These are phyloP conservation scores for Ammospiza caudacuta DNA, from an alignment of 2,113 vertebrate species.

Conservation along the genomic window DNA sequence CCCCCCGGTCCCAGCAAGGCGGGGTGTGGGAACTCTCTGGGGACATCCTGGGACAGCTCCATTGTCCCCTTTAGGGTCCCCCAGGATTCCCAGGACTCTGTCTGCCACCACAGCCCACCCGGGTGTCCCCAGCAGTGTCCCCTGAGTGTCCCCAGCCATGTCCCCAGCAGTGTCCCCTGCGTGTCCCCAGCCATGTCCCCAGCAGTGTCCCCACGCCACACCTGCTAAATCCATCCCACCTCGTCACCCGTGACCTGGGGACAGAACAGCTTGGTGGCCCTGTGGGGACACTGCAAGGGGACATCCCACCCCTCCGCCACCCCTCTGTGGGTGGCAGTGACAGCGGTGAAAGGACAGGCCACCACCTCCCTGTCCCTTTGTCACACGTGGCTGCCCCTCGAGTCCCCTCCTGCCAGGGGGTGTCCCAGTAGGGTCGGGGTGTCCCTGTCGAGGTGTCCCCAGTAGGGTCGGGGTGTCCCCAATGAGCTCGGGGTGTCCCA, in stretches of 20 bases:
- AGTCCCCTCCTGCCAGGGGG: background rate
- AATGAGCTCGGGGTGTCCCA: too few species aligned
- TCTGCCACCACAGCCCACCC: background rate
- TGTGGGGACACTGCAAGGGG: background rate
- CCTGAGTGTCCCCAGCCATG: background rate
- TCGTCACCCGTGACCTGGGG: too few species aligned
- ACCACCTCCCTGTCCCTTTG: background rate
- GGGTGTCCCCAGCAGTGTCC: too few species aligned
- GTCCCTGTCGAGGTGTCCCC: background rate
- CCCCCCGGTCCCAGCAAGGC: background rate
- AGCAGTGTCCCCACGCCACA: too few species aligned
- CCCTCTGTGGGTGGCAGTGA: background rate
- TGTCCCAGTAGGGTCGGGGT: too few species aligned
- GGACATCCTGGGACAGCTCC: fast-evolving
- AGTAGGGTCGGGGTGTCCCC: background rate
- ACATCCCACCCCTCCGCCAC: background rate
- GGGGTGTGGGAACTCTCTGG: too few species aligned
- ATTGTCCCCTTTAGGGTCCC: too few species aligned
- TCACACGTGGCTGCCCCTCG: background rate
- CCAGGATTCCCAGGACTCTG: background rate
- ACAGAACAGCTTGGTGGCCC: background rate
- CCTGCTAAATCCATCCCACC: background rate
- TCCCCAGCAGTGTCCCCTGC: background rate
- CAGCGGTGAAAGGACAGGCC: background rate
- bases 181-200: background rate